A percentile compares a stretch with the other conserved stretches of the same genome.
These are phyloP conservation scores for Celastrina argiolus DNA, from an alignment of 2,888 invertebrate genomes.

Conservation along the genomic window DNA sequence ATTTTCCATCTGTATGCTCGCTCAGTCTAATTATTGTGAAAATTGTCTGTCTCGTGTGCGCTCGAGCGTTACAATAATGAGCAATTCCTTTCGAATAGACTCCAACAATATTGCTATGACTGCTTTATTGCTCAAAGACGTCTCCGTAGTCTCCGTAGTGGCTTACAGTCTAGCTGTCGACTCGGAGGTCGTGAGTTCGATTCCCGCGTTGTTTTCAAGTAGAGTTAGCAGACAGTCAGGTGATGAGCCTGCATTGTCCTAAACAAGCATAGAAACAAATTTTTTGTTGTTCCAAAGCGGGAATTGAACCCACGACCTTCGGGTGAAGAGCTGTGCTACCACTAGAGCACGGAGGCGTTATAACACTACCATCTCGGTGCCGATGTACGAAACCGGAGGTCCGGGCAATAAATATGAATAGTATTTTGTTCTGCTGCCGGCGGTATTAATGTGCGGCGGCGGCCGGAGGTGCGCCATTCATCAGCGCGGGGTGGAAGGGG, in stretches of 20 bases:
- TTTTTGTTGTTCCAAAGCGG: too few relatives aligned
- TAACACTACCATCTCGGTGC: background rate
- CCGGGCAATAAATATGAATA: conserved; percentile 13
- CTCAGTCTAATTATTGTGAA: background rate
- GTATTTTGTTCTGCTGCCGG: conserved; percentile 17
- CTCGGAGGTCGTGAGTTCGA: too few relatives aligned
- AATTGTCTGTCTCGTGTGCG: background rate
- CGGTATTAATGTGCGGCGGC: conserved; percentile 17
- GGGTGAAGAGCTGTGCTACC: too few relatives aligned
- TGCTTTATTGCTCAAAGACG: background rate
- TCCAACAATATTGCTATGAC: background rate
- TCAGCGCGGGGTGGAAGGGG: background rate
- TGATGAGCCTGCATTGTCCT: too few relatives aligned
- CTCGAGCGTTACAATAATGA: background rate
- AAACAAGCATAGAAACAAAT: too few relatives aligned
- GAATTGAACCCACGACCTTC: too few relatives aligned
- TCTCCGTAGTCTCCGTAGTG: too few relatives aligned
- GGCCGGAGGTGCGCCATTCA: conserved; percentile 10
- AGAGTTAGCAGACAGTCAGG: too few relatives aligned
- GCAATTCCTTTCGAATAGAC: background rate
- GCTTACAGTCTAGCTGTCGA: too few relatives aligned
- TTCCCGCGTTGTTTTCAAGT: too few relatives aligned
- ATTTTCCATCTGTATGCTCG: background rate
- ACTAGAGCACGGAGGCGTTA: too few relatives aligned
- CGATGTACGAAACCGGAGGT: background rate